These are phyloP conservation scores for Muricea muricata DNA, from an alignment of 92 coral and sea anemone species.

Conservation along the genomic window DNA sequence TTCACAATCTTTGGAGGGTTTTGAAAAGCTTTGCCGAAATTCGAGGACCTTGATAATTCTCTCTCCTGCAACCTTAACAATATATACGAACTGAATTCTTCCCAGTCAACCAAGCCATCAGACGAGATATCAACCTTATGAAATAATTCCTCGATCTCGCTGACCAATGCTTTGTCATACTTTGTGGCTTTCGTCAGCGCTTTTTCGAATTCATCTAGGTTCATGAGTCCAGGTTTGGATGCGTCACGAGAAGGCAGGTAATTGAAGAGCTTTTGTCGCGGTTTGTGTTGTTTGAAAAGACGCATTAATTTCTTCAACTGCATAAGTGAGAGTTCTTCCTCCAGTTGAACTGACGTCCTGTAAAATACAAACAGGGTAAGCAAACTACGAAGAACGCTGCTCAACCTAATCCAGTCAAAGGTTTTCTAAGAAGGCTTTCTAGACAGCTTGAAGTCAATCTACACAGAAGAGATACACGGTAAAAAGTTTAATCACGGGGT, in stretches of 20 bases:
- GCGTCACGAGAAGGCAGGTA: background rate
- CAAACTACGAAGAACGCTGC: too few relatives aligned
- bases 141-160: constrained; percentile 81
- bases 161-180: constrained; percentile 72
- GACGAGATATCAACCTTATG: constrained; percentile 94
- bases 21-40: constrained; percentile 55
- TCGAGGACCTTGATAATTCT: constrained; percentile 65
- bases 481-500: too few relatives aligned
- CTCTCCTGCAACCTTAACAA: constrained; percentile 88
- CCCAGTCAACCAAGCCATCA: constrained; percentile 99
- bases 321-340: constrained; percentile 82
- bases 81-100: constrained; percentile 92
- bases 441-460: too few relatives aligned
- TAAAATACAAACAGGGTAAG: background rate
- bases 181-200: constrained; percentile 76
- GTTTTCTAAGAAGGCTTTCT: too few relatives aligned
- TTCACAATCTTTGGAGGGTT: constrained; percentile 84
- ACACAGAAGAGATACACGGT: too few relatives aligned
- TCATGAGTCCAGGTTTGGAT: constrained; percentile 81
- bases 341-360: constrained; percentile 72
- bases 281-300: constrained; percentile 64
- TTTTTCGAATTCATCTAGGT: constrained; percentile 78
- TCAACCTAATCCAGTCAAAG: too few relatives aligned
- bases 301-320: constrained; percentile 86
- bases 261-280: background rate